Base-by-base conservation (phyloP, 2,888 invertebrate genomes). In the Plemyria rubiginata region DNA sequence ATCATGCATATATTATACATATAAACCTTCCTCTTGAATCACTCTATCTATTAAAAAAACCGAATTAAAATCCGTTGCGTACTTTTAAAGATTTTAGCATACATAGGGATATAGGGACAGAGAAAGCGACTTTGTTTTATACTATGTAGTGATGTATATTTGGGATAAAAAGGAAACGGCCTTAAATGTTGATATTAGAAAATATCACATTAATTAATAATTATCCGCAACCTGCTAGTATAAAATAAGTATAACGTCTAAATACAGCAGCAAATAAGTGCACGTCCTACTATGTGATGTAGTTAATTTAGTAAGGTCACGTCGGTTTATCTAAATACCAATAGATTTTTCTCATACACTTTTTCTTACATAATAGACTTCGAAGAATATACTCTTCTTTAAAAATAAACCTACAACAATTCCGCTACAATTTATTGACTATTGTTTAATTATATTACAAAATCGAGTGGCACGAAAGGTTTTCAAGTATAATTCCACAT, bases 361-460 rank as follows among this genome's bases (percentile, higher is more conserved):
- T 58, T 45, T 50, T 57, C 28, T 15, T 45, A 22, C 41, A 52
- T 46, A 52, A 58, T 52, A 5, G 12, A 8, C 22, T 59, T 48
- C 32, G 29, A 51, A 43, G 53, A 43, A 48, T 58, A 59, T 4
- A 60, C 43, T 43, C 9, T 29, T 64, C 58, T 53, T 54, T 59
- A 29, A 13, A 15, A 52, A 48, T 22, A 48, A 29, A 29, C 43
- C 16, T 16, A 43, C 15, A 49, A 32, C 4, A 46, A 8, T 11
- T 32, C 4, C 28, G n/a, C n/a, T 38, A 38, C 36, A 11, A 38
- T 38, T 38, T 38, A 38, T 41, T 41, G 13, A 41, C 9, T 15
- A 9, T 8, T 28, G 28, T 60, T 63, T 43, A n/a, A 32, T 57
- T 68, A 65, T 15, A 51, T 41, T 45, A 60, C 61, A 65, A 62